Evolutionary conservation across 2,888 invertebrate genomes (phyloP), one percentile per base, ranked within the genome.

Genomic region (Therioaphis trifolii): DNA sequence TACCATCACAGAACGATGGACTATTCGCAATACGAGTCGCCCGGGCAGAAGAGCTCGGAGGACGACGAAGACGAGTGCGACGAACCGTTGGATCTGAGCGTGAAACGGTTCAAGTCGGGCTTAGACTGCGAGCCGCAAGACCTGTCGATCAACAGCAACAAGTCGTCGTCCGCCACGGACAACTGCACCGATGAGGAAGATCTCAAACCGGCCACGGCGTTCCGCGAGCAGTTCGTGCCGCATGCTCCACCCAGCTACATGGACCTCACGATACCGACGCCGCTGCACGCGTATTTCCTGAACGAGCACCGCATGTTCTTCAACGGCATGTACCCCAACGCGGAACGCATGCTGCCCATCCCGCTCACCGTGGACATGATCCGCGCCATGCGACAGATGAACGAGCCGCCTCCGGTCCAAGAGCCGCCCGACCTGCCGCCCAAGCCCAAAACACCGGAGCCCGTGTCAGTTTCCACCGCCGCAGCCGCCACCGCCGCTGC

Each of bases 221-320:
- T 68, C 21, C 94, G 94, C 72, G 93, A 77, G 87, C 89, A 69
- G 91, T 91, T 84, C 85, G 79, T 66, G 0, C 63, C 82, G 3
- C 80, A 72, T 11, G 24, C 82, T 2, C 61, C 72, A 4, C 27
- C 82, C 4, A 18, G 61, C 4, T 95, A 74, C 74, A 74, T 82
- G 72, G 82, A 82, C 63, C 9, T 82, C n/a, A 5, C 72, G 2
- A 66, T 82, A 74, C 82, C 82, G 7, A 82, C 82, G 18, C 82
- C 82, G 1, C 7, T 82, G 24, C 82, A 82, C 40, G 82, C 82
- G 35, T 82, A 82, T 29, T 82, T 82, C 14, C 72, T 82, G 0
- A 82, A 82, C 40, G 82, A 82, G 27, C 82, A 82, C n/a, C 21
- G 82, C 7, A 82, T 82, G 82, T 82, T 82, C 27, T 82, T 82